Evolutionary conservation across 2,888 invertebrate genomes (phyloP).

Genomic region (Pachliopta kotzebuea): DNA sequence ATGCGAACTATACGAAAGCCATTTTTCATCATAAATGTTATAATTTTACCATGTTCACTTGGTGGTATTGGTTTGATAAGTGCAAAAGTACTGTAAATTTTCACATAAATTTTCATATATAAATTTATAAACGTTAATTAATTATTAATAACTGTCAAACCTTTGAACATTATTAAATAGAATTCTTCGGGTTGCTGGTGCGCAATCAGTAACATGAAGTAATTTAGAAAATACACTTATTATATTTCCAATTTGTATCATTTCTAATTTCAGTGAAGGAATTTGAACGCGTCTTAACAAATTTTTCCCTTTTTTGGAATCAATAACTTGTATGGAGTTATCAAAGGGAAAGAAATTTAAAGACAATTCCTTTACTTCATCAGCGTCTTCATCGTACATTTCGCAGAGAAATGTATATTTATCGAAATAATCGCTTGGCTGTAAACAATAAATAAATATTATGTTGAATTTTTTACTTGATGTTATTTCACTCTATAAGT

Average conservation of each 20-base stretch:
- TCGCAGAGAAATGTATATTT: conserved; percentile 85
- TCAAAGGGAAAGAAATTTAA: conserved; percentile 89
- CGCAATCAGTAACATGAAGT: conserved; percentile 85
- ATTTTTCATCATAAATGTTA: conserved; percentile 84
- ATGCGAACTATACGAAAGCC: conserved; percentile 85
- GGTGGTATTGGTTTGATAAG: conserved; percentile 88
- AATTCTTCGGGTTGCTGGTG: conserved; percentile 83
- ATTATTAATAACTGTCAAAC: conserved; percentile 49
- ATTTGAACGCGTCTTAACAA: conserved; percentile 84
- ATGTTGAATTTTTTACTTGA: background rate
- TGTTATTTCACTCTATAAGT: background rate
- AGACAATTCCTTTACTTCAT: conserved; percentile 84
- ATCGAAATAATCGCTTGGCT: conserved; percentile 76
- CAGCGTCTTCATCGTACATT: conserved; percentile 91
- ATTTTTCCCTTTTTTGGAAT: conserved; percentile 79
- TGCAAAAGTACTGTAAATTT: conserved; percentile 84
- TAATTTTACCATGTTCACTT: conserved; percentile 86
- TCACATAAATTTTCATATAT: conserved; percentile 20
- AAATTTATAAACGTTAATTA: background rate
- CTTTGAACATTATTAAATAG: conserved; percentile 83
- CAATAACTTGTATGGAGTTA: conserved; percentile 89
- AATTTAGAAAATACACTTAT: conserved; percentile 87
- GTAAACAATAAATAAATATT: conserved; percentile 30
- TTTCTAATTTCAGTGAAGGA: conserved; percentile 81
- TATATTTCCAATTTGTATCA: conserved; percentile 87